Conservation (phyloP, 2,113 vertebrate genomes). For the Plecotus auritus region DNA sequence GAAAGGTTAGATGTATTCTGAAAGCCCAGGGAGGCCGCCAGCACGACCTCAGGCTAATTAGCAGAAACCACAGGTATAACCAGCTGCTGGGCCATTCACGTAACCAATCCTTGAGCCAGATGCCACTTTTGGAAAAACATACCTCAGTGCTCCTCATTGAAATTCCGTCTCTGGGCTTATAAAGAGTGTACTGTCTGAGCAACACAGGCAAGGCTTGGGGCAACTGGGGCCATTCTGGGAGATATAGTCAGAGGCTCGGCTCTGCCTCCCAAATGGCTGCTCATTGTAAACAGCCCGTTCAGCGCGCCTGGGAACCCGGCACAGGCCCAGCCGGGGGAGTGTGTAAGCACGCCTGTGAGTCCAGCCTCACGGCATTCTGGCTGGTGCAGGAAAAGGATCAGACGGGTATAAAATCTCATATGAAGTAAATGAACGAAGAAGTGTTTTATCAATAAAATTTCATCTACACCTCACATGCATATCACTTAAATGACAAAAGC, state of each 20-base stretch:
- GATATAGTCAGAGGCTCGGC: slow-evolving; percentile 10
- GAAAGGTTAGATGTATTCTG: slow-evolving; percentile 49
- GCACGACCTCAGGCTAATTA: slow-evolving; percentile 68
- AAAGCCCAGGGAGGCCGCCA: slow-evolving; percentile 52
- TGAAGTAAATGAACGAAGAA: slow-evolving; percentile 54
- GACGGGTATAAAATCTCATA: slow-evolving; percentile 6
- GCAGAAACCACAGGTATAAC: slow-evolving; percentile 70
- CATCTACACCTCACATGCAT: slow-evolving; percentile 63
- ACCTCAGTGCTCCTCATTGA: slow-evolving; percentile 64
- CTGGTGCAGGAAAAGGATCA: neutral
- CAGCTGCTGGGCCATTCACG: slow-evolving; percentile 64
- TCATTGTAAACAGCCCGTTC: slow-evolving; percentile 15
- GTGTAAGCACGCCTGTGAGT: neutral
- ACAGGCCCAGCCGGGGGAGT: neutral
- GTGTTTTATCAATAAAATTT: slow-evolving; percentile 76
- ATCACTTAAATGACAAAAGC: slow-evolving; percentile 68
- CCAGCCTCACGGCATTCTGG: neutral
- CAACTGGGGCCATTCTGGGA: slow-evolving; percentile 52
- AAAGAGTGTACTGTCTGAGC: slow-evolving; percentile 58
- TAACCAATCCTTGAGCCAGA: slow-evolving; percentile 70
- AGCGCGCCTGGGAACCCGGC: neutral
- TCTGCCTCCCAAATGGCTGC: slow-evolving; percentile 20
- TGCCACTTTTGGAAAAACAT: slow-evolving; percentile 69
- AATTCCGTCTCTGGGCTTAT: slow-evolving; percentile 51
- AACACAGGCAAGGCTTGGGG: slow-evolving; percentile 46